A percentile compares a stretch with the other conserved stretches of the same genome.
Conservation (phyloP, 2,797 vertebrate species). For the Peromyscus melanophrys region DNA sequence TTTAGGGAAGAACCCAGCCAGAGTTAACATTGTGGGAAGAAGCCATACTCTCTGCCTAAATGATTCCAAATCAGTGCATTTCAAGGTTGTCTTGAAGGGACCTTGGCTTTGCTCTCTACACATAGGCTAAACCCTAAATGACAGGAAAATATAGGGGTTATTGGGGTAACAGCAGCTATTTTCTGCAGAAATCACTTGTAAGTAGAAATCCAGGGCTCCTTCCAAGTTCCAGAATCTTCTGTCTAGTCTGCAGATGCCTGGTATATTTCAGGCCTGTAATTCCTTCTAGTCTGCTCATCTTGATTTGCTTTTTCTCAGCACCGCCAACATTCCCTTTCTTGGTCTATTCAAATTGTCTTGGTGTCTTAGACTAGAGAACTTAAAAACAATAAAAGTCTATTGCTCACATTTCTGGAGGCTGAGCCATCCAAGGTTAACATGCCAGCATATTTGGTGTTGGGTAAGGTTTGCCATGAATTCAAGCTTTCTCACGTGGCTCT, state of each 20-base stretch:
- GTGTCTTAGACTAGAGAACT: not conserved
- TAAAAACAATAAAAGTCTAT: not conserved
- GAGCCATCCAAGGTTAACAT: not conserved
- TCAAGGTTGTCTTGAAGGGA: not conserved
- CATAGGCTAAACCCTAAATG: not conserved
- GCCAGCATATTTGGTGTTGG: not conserved
- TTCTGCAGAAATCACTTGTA: not conserved
- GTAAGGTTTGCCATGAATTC: not conserved
- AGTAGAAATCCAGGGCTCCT: not conserved
- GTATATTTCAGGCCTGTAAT: not conserved
- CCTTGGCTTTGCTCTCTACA: slow-evolving; percentile 17
- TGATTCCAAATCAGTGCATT: not conserved
- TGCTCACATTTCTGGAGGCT: not conserved
- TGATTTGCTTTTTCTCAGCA: not conserved
- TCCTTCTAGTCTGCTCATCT: not conserved
- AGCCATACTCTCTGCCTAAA: not conserved
- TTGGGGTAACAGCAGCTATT: not conserved
- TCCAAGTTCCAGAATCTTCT: not conserved
- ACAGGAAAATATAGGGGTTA: not conserved
- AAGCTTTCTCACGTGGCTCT: not conserved
- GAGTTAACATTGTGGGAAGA: not conserved
- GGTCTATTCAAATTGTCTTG: not conserved
- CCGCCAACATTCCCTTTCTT: not conserved
- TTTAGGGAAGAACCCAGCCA: not conserved
- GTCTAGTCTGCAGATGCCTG: not conserved